Base-by-base conservation (phyloP, 2,888 invertebrate species). In the Ophonus ardosiacus region DNA sequence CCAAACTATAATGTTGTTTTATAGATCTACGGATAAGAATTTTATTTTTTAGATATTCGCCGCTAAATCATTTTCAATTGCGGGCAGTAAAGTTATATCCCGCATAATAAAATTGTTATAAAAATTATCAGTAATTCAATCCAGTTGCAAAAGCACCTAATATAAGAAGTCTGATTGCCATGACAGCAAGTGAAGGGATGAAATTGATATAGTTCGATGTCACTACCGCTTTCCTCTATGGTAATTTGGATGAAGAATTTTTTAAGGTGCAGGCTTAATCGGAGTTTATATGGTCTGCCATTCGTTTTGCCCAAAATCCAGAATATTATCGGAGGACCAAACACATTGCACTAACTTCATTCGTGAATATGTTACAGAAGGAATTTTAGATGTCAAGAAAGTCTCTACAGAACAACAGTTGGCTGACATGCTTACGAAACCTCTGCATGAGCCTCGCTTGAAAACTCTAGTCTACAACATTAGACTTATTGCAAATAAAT, bases 101-200 rank as follows among this genome's bases (percentile, higher is more conserved):
- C n/a, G n/a, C n/a, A n/a, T n/a, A n/a, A n/a, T n/a, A n/a, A n/a
- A n/a, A n/a, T n/a, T n/a, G n/a, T n/a, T n/a, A n/a, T n/a, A n/a
- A n/a, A n/a, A n/a, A n/a, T n/a, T n/a, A 84, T 56, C 86, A 87
- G 84, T 88, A 86, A 15, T 87, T 87, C 40, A 88, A 87, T 83
- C 87, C 87, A 59, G 87, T 87, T n/a, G 87, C 86, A 18, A 80
- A 85, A 59, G 13, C 76, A 13, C 5, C 17, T 7, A 61, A 74
- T 7, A 79, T 85, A 85, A 82, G 86, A 40, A 51, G 84, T 0
- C 24, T 87, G 38, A n/a, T 88, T 1, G 84, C 85, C 7, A 71
- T 87, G 17, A 87, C 86, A 74, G 86, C 86, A 15, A 86, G 61
- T 31, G 74, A 86, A 21, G 81, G 82, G 0, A 86, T 88, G 86